These are phyloP conservation scores for Sterna hirundo DNA, from an alignment of 2,113 vertebrate species.

Conservation along the genomic window DNA sequence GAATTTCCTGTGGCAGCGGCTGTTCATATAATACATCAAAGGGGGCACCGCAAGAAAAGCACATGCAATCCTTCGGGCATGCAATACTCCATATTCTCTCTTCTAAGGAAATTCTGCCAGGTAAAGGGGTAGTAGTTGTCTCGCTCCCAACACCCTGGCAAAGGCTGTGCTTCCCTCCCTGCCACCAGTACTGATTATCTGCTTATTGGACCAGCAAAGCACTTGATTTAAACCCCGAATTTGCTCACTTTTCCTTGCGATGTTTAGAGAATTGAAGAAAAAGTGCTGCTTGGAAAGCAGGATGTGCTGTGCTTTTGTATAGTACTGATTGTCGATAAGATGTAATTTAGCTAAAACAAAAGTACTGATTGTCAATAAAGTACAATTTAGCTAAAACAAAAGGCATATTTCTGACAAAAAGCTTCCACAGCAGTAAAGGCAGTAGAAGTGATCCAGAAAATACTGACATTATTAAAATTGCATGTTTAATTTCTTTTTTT, in stretches of 20 bases:
- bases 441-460: not conserved
- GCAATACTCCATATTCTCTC: not conserved
- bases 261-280: not conserved
- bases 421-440: not conserved
- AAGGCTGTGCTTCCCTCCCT: not conserved
- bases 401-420: not conserved
- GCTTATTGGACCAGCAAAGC: not conserved
- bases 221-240: not conserved
- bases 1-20: not conserved
- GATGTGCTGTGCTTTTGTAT: not conserved
- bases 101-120: not conserved
- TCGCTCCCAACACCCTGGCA: not conserved
- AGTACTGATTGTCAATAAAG: not conserved
- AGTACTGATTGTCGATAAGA: not conserved
- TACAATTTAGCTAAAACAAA: not conserved
- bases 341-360: constrained; percentile 14
- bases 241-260: not conserved
- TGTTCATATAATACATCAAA: not conserved
- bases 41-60: not conserved
- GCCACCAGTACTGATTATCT: not conserved
- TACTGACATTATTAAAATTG: not conserved
- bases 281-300: not conserved
- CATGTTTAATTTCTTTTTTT: not conserved
- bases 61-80: not conserved
- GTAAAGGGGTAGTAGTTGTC: not conserved